Percentiles rank a stretch among this genome's conserved stretches.
Conservation (phyloP, 2,888 invertebrate genomes). For the Dynastes tityus region DNA sequence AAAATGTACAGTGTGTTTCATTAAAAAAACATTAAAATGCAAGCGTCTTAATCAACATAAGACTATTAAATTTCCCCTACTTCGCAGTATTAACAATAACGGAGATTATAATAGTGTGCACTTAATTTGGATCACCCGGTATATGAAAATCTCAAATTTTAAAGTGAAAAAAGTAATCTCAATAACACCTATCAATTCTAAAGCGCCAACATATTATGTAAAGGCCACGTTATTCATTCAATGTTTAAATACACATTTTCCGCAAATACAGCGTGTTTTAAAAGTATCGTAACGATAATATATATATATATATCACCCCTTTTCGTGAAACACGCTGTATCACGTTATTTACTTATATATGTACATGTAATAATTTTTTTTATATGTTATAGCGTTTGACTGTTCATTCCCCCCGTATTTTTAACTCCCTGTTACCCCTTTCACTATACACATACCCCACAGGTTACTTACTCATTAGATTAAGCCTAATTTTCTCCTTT, state of each 20-base stretch:
- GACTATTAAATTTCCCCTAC: too few species aligned
- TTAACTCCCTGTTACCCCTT: too few species aligned
- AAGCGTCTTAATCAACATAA: too few species aligned
- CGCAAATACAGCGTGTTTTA: background rate
- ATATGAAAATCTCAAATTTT: too few species aligned
- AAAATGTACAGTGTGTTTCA: too few species aligned
- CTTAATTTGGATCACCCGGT: too few species aligned
- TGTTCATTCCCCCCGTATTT: background rate
- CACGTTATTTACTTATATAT: too few species aligned
- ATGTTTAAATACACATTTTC: background rate
- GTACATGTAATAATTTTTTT: too few species aligned
- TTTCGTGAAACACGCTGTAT: background rate
- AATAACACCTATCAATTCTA: slow-evolving; percentile 2
- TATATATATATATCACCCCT: background rate
- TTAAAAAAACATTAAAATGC: too few species aligned
- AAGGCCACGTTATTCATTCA: slow-evolving; percentile 38
- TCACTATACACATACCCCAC: background rate
- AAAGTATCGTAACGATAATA: background rate
- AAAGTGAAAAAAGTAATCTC: background rate
- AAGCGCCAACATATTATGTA: slow-evolving; percentile 30
- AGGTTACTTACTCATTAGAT: background rate
- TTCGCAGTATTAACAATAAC: too few species aligned
- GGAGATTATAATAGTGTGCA: too few species aligned
- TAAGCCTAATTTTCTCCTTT: background rate
- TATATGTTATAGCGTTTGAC: slow-evolving; percentile 2